phyloP scores from a whole-genome alignment of 2,797 vertebrate species.

The Clarias fuscus region DNA sequence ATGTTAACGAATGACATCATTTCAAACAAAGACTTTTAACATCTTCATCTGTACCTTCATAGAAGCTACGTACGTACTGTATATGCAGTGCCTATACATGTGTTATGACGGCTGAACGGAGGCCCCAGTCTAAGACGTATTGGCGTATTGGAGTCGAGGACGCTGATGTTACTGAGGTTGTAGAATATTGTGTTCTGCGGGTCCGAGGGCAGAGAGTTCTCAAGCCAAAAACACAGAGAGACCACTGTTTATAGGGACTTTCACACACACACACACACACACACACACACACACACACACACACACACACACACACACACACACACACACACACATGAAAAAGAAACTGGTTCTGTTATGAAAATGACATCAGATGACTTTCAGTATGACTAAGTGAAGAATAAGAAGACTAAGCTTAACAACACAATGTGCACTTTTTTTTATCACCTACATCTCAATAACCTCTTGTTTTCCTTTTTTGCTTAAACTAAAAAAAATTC shows the following conservation, averaged over 20 bases:
- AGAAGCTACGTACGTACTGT: neutral
- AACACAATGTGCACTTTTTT: neutral
- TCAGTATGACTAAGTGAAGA: neutral
- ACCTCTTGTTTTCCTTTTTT: neutral
- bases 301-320: conserved; percentile 42
- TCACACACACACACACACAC: conserved; percentile 41
- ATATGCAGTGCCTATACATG: neutral
- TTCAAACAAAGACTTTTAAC: neutral
- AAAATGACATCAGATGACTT: neutral
- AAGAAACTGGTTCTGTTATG: neutral
- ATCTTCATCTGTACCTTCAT: neutral
- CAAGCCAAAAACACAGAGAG: conserved; percentile 53
- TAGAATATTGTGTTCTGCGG: conserved; percentile 40
- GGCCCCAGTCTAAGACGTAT: neutral
- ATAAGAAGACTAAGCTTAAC: neutral
- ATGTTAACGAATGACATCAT: neutral
- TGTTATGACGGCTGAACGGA: neutral
- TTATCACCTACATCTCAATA: too few relatives aligned
- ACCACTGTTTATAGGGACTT: conserved; percentile 45
- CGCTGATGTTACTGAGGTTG: neutral
- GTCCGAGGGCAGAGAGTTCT: conserved; percentile 50
- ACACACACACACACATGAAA: conserved; percentile 7
- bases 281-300: conserved; percentile 19
- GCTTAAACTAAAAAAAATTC: neutral
- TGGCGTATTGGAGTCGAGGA: neutral